Evolutionary conservation across 30 jellyfish, hydroid and myxozoan genomes (phyloP).

Genomic region (Morbakka virulenta): DNA sequence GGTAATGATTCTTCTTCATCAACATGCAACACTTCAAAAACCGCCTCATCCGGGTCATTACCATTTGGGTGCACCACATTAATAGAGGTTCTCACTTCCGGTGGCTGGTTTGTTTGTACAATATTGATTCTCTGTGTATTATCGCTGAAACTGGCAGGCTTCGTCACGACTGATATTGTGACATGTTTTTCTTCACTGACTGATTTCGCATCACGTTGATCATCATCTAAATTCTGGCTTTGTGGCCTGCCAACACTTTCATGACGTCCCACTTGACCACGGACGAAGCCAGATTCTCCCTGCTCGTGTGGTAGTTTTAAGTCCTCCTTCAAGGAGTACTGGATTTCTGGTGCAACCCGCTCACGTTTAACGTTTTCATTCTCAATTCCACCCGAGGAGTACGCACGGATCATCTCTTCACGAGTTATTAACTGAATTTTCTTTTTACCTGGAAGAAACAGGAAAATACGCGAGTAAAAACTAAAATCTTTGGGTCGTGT

Average conservation of each 20-base stretch:
- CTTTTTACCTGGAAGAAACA: slow-evolving; percentile 6
- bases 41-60: neutral
- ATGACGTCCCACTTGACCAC: slow-evolving; percentile 55
- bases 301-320: slow-evolving; percentile 57
- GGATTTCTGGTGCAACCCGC: slow-evolving; percentile 47
- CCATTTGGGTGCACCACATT: neutral
- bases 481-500: too few species aligned
- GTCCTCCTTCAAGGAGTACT: slow-evolving; percentile 58
- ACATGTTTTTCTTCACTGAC: neutral
- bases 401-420: slow-evolving; percentile 55
- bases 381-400: slow-evolving; percentile 60
- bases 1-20: too few species aligned
- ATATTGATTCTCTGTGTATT: neutral
- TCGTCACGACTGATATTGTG: neutral
- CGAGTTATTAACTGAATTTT: slow-evolving; percentile 53
- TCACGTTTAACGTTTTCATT: slow-evolving; percentile 48
- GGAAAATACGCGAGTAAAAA: too few species aligned
- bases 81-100: neutral
- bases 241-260: slow-evolving; percentile 8
- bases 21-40: neutral
- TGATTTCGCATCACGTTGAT: neutral
- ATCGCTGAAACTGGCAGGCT: neutral
- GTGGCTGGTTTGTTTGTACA: neutral
- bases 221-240: neutral
- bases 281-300: slow-evolving; percentile 87